phyloP scores from a whole-genome alignment of 2,888 invertebrate species.

The Drosophila ezoana region DNA sequence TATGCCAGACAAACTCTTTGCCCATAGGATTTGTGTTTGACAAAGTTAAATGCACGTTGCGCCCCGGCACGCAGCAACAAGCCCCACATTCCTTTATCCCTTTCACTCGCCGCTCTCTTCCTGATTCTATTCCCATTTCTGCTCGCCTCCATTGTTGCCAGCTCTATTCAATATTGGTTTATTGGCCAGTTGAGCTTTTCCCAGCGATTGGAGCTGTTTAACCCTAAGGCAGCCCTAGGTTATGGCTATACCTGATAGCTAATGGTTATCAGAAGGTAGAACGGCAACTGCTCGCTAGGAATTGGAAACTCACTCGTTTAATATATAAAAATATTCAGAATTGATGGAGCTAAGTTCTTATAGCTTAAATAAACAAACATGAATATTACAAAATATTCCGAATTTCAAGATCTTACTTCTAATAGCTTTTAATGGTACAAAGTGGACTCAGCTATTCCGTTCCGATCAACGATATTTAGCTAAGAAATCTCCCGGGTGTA shows the following conservation, averaged over 20 bases:
- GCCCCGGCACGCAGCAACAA: constrained; percentile 45
- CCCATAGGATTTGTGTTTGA: constrained; percentile 76
- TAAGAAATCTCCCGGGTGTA: too few relatives aligned
- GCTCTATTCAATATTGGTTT: constrained; percentile 54
- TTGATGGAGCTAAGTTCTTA: too few relatives aligned
- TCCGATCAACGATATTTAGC: too few relatives aligned
- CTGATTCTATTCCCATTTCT: constrained; percentile 6
- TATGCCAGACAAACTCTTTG: constrained; percentile 66
- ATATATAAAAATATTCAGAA: too few relatives aligned
- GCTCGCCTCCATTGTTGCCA: constrained; percentile 8
- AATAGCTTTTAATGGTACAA: too few relatives aligned
- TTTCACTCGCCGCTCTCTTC: neutral
- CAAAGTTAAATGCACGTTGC: constrained; percentile 66
- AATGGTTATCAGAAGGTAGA: neutral
- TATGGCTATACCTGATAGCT: constrained; percentile 46
- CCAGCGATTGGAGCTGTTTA: constrained; percentile 47
- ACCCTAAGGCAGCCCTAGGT: constrained; percentile 44
- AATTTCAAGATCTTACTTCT: too few relatives aligned
- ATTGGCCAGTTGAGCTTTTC: constrained; percentile 62
- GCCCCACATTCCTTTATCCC: neutral
- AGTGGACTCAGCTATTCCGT: too few relatives aligned
- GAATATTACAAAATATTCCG: too few relatives aligned
- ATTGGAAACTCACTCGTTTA: too few relatives aligned
- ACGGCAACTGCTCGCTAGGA: neutral
- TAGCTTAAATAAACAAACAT: neutral